These are phyloP conservation scores for Larimichthys polyactis DNA, from an alignment of 2,113 vertebrate genomes.

Conservation along the genomic window DNA sequence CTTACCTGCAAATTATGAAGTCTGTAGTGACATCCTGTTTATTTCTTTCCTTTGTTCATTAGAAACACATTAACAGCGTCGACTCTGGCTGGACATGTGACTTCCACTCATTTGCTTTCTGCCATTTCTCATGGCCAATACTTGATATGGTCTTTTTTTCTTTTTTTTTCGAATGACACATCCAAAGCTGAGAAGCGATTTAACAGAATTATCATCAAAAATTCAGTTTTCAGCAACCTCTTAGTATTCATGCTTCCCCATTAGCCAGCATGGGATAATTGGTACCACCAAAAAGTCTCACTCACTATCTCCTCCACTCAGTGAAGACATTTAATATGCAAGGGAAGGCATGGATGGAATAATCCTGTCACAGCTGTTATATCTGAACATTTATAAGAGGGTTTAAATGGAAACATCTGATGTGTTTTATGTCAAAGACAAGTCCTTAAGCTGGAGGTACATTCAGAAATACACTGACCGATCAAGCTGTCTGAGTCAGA, in stretches of 20 bases:
- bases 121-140: not conserved
- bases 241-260: conserved; percentile 16
- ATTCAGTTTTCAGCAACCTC: conserved; percentile 6
- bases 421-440: not conserved
- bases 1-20: conserved; percentile 55
- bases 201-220: conserved; percentile 8
- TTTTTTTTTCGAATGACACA: not conserved
- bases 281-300: conserved; percentile 16
- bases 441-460: not conserved
- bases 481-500: not conserved
- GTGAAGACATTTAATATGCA: conserved; percentile 17
- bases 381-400: not conserved
- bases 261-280: conserved; percentile 30
- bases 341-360: not conserved
- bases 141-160: conserved; percentile 20
- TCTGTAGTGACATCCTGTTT: not conserved
- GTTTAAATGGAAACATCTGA: conserved; percentile 15
- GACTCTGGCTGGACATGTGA: not conserved
- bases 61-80: conserved; percentile 13
- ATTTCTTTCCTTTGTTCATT: not conserved
- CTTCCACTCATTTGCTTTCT: not conserved
- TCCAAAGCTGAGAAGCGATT: not conserved
- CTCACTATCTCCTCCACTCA: not conserved
- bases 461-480: not conserved
- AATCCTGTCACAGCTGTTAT: conserved; percentile 1